Conservation (phyloP, 2,797 vertebrate species). For the Amphiprion clarkii region DNA sequence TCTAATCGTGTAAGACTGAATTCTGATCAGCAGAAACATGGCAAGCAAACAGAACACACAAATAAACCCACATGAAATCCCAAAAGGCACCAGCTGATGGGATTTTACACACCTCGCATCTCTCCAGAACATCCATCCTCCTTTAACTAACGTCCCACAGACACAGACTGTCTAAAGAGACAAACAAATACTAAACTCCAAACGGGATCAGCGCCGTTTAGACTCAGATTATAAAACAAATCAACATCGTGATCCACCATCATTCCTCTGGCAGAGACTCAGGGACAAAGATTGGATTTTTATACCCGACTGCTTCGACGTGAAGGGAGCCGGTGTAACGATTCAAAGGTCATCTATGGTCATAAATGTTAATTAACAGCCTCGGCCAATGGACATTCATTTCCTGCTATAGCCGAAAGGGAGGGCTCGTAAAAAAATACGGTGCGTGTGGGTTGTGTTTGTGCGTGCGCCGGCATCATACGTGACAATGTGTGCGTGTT, state of each 20-base stretch:
- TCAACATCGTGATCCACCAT: conserved; percentile 61
- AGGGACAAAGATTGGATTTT: conserved; percentile 69
- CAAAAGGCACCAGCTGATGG: neutral
- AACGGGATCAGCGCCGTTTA: conserved; percentile 47
- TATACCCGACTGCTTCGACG: conserved; percentile 62
- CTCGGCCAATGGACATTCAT: conserved; percentile 74
- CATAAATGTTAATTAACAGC: conserved; percentile 82
- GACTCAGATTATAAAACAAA: conserved; percentile 66
- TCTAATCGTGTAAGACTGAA: neutral
- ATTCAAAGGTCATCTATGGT: conserved; percentile 69
- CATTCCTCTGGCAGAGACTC: conserved; percentile 67
- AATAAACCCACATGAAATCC: neutral
- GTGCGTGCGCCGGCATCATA: conserved; percentile 23
- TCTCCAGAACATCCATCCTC: neutral
- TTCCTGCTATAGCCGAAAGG: conserved; percentile 70
- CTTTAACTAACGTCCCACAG: conserved; percentile 11
- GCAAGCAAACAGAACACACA: conserved; percentile 1
- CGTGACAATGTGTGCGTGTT: conserved; percentile 59
- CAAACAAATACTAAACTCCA: conserved; percentile 39
- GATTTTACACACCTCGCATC: conserved; percentile 1
- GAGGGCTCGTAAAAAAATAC: conserved; percentile 66
- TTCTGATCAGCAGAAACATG: neutral
- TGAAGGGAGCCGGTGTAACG: conserved; percentile 64
- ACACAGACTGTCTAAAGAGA: conserved; percentile 10
- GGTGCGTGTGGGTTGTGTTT: conserved; percentile 2